Conservation (phyloP, 2,888 invertebrate genomes). For the Corythucha ciliata region DNA sequence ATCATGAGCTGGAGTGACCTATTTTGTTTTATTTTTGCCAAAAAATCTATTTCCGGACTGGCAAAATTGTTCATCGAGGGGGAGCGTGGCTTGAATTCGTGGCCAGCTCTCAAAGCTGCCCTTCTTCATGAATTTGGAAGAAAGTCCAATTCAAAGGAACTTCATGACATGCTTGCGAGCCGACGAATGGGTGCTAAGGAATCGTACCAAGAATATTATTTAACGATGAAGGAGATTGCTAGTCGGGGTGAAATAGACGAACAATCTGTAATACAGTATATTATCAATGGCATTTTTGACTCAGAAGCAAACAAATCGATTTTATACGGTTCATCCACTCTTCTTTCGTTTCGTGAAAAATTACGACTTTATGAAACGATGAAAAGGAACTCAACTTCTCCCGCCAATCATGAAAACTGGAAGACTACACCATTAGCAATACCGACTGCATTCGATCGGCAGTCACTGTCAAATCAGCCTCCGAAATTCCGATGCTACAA, state of each 20-base stretch:
- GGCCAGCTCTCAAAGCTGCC: neutral
- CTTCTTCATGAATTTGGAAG: neutral
- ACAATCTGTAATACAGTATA: conserved; percentile 5
- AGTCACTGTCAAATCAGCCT: neutral
- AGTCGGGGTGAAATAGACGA: neutral
- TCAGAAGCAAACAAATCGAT: neutral
- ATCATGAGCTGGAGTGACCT: conserved; percentile 2
- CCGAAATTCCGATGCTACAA: neutral
- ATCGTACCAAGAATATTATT: conserved; percentile 1
- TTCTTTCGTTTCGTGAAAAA: neutral
- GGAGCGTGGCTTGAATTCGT: neutral
- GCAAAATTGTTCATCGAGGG: neutral
- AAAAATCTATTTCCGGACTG: neutral
- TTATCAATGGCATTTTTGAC: conserved; percentile 11
- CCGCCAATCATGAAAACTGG: neutral
- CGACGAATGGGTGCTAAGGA: neutral
- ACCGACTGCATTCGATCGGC: no score
- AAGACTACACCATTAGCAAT: no score
- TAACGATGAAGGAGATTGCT: conserved; percentile 8
- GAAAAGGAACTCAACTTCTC: neutral
- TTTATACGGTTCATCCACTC: neutral
- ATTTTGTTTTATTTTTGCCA: neutral
- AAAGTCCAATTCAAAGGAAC: neutral
- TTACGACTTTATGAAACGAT: neutral
- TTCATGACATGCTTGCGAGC: neutral